A percentile compares a stretch with the other conserved stretches of the same genome.
These are phyloP conservation scores for Anniella stebbinsi DNA, from an alignment of 2,797 vertebrate species.

Conservation along the genomic window DNA sequence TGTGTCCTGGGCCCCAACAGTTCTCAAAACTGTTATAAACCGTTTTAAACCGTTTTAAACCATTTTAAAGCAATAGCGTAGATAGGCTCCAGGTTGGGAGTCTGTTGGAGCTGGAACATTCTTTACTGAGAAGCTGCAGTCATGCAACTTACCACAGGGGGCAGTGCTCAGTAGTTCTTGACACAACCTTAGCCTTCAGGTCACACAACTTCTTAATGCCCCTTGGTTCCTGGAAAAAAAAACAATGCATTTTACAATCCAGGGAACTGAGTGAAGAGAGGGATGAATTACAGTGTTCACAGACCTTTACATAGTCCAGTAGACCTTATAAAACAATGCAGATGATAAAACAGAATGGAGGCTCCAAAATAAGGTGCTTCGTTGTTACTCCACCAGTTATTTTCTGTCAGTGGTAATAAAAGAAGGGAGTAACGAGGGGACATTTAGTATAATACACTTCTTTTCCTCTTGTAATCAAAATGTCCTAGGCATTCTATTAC, in stretches of 20 bases:
- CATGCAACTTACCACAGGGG: slow-evolving; percentile 13
- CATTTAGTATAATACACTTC: background rate
- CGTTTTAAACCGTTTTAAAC: too few species aligned
- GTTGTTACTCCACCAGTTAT: slow-evolving; percentile 1
- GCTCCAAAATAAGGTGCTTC: background rate
- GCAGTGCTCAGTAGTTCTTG: slow-evolving; percentile 30
- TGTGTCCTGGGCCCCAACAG: too few species aligned
- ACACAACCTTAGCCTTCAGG: slow-evolving; percentile 39
- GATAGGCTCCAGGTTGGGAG: too few species aligned
- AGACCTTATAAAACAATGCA: slow-evolving; percentile 6
- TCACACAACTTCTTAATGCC: slow-evolving; percentile 46
- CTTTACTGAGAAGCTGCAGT: background rate
- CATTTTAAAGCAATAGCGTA: too few species aligned
- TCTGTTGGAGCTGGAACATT: background rate
- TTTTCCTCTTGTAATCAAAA: slow-evolving; percentile 32
- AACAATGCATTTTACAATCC: slow-evolving; percentile 26
- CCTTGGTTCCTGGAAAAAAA: slow-evolving; percentile 32
- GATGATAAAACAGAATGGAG: slow-evolving; percentile 11
- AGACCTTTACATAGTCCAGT: slow-evolving; percentile 1
- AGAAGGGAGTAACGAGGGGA: slow-evolving; percentile 1
- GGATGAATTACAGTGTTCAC: slow-evolving; percentile 44
- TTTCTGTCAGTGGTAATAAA: background rate
- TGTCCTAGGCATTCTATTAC: background rate
- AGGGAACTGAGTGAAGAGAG: slow-evolving; percentile 36
- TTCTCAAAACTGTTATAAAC: too few species aligned